Evolutionary conservation across 2,888 invertebrate genomes (phyloP).

Genomic region (Diaperis boleti): DNA sequence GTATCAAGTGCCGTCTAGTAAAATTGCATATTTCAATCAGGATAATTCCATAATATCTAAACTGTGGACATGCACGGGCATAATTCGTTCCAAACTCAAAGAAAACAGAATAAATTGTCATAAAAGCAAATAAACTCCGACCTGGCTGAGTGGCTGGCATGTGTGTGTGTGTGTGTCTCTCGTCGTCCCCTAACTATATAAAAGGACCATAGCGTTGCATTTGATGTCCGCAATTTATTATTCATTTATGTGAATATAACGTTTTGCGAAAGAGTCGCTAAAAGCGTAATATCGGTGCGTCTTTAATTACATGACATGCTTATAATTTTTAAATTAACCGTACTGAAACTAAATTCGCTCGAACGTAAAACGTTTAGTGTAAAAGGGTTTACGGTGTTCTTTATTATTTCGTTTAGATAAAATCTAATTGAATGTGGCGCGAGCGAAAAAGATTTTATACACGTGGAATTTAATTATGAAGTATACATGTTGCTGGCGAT

Average conservation of each 20-base stretch:
- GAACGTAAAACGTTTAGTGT: constrained; percentile 50
- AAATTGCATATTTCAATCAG: constrained; percentile 60
- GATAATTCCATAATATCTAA: constrained; percentile 58
- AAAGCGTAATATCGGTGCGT: constrained; percentile 58
- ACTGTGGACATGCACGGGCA: constrained; percentile 58
- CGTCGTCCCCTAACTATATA: constrained; percentile 52
- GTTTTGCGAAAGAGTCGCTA: constrained; percentile 53
- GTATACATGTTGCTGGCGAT: constrained; percentile 48
- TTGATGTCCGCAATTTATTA: constrained; percentile 61
- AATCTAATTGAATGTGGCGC: constrained; percentile 53
- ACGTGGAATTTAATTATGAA: constrained; percentile 52
- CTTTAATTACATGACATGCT: constrained; percentile 61
- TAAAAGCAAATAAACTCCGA: constrained; percentile 57
- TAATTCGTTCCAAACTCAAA: constrained; percentile 59
- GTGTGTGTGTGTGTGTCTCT: constrained; percentile 25
- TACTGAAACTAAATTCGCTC: constrained; percentile 53
- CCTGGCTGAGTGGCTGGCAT: too few relatives aligned
- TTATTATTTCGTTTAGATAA: constrained; percentile 55
- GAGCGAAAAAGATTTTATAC: constrained; percentile 52
- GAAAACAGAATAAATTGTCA: constrained; percentile 61
- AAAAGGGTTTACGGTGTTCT: constrained; percentile 48
- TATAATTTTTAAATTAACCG: constrained; percentile 62
- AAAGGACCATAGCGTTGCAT: constrained; percentile 56
- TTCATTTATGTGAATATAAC: constrained; percentile 60
- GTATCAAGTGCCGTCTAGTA: constrained; percentile 49